Conservation (phyloP, 2,113 vertebrate genomes). For the Echinops telfairi region DNA sequence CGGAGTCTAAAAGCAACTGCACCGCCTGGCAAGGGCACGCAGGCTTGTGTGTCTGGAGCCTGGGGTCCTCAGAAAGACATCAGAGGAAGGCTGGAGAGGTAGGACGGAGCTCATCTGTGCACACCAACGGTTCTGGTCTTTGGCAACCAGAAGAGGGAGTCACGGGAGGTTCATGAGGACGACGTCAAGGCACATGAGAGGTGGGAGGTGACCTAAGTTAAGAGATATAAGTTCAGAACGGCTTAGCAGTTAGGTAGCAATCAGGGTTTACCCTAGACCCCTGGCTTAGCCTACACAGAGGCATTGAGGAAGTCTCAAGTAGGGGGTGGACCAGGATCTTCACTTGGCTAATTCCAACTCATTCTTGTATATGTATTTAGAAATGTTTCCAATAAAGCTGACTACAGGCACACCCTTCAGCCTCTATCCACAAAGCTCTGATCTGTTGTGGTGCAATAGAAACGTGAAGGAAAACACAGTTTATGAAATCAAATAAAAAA, state of each 20-base stretch:
- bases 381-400: not conserved
- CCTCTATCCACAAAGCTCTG: not conserved
- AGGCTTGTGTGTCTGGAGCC: not conserved
- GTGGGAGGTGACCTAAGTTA: not conserved
- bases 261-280: not conserved
- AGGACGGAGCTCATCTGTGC: not conserved
- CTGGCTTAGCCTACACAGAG: not conserved
- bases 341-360: slow-evolving; percentile 8
- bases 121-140: not conserved
- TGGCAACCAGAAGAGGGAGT: not conserved
- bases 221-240: slow-evolving; percentile 2
- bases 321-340: not conserved
- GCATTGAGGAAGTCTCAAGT: not conserved
- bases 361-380: not conserved
- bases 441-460: slow-evolving; percentile 62
- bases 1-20: not conserved
- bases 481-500: slow-evolving; percentile 63
- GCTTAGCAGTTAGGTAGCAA: not conserved
- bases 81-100: not conserved
- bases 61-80: not conserved
- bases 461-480: slow-evolving; percentile 46
- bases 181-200: not conserved
- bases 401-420: not conserved
- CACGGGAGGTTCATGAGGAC: slow-evolving; percentile 4
- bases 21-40: not conserved